A percentile compares a stretch with the other conserved stretches of the same genome.
phyloP scores from a whole-genome alignment of 2,113 vertebrate species.

The Sander vitreus region DNA sequence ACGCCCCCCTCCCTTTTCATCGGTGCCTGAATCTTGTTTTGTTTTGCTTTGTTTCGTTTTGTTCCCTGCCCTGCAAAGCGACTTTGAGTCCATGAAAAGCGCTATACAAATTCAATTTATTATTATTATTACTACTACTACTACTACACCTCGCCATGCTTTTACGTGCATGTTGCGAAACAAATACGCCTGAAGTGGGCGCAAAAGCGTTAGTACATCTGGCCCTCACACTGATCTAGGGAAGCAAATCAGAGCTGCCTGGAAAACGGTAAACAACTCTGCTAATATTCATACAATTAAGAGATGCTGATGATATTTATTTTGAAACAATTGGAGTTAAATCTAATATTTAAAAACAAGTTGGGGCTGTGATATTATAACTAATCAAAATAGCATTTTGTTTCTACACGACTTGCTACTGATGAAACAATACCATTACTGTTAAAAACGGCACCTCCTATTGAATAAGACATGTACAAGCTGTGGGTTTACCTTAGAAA shows the following conservation, averaged over 20 bases:
- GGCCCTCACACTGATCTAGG: not conserved
- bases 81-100: too few species aligned
- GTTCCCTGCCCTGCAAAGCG: too few species aligned
- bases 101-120: too few species aligned
- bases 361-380: not conserved
- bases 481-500: conserved; percentile 5
- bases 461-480: not conserved
- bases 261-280: not conserved
- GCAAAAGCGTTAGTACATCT: too few species aligned
- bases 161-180: too few species aligned
- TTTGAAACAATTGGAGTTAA: not conserved
- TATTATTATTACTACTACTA: too few species aligned
- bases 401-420: not conserved
- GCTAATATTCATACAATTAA: not conserved
- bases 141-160: too few species aligned
- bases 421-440: not conserved
- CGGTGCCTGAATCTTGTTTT: too few species aligned
- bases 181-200: too few species aligned
- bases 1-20: too few species aligned
- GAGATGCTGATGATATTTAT: not conserved
- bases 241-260: not conserved
- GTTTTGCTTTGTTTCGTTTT: too few species aligned
- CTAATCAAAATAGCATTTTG: not conserved
- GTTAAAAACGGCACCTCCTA: not conserved
- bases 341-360: not conserved